phyloP scores from a whole-genome alignment of 2,113 vertebrate species.

The Dasypus novemcinctus region DNA sequence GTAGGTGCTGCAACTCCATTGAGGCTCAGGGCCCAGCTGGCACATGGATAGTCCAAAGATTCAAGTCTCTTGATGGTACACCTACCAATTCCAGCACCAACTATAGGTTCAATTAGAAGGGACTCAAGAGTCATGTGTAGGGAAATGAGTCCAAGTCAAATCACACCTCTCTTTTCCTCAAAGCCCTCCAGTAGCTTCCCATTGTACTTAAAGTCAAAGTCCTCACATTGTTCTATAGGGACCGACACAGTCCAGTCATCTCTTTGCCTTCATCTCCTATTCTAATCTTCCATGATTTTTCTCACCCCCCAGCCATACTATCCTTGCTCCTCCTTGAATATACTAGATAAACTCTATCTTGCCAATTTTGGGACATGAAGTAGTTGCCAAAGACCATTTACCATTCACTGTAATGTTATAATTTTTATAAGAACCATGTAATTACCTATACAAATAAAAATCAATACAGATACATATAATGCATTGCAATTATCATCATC shows the following conservation, averaged over 20 bases:
- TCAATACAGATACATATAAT: neutral
- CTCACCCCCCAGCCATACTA: neutral
- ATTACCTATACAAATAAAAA: conserved; percentile 3
- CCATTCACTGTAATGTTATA: neutral
- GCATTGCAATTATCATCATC: neutral
- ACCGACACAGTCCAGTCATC: too few relatives aligned
- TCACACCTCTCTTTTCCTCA: neutral
- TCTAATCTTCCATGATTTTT: neutral
- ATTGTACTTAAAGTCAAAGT: neutral
- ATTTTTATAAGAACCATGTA: neutral
- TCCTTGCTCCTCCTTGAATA: neutral
- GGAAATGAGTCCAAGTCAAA: too few relatives aligned
- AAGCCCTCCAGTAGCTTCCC: neutral
- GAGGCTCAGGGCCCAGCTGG: too few relatives aligned
- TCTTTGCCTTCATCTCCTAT: neutral
- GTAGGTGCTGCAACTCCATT: too few relatives aligned
- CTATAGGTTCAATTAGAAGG: too few relatives aligned
- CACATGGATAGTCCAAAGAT: too few relatives aligned
- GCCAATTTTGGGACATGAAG: neutral
- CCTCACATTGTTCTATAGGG: neutral
- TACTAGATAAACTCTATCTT: neutral
- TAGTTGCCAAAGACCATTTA: neutral
- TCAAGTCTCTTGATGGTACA: too few relatives aligned
- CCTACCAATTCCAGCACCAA: too few relatives aligned
- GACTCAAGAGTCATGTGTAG: too few relatives aligned